phyloP scores from a whole-genome alignment of 2,113 vertebrate species.

The Dipodomys spectabilis region DNA sequence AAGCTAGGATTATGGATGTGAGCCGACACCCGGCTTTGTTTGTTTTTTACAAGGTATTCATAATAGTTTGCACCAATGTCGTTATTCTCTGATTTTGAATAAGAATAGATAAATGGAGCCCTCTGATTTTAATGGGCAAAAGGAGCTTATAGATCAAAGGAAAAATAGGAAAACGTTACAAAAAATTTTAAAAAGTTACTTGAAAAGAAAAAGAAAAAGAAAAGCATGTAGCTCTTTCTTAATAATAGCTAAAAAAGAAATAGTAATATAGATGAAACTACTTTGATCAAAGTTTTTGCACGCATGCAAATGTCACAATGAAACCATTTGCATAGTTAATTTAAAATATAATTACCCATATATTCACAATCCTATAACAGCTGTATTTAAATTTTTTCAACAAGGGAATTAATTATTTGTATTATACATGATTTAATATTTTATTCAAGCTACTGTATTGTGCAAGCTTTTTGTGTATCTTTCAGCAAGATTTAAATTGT shows the following conservation, averaged over 20 bases:
- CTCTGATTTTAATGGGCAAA: background rate
- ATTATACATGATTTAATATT: background rate
- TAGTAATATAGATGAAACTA: too few species aligned
- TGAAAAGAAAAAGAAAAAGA: background rate
- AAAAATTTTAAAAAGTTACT: background rate
- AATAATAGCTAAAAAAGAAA: too few species aligned
- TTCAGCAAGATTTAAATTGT: background rate
- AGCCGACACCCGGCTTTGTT: too few species aligned
- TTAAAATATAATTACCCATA: background rate
- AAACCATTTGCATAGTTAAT: too few species aligned
- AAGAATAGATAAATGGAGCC: too few species aligned
- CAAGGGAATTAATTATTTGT: background rate
- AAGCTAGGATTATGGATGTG: too few species aligned
- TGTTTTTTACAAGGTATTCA: background rate
- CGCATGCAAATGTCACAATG: too few species aligned
- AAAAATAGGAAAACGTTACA: background rate
- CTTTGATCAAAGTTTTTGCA: too few species aligned
- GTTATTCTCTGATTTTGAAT: background rate
- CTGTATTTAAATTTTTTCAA: background rate
- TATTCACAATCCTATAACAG: background rate
- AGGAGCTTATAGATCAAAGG: background rate
- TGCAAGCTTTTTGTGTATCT: background rate
- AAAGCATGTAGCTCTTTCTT: background rate
- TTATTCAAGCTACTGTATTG: background rate
- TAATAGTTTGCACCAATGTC: background rate